These are phyloP conservation scores for Brachycybe producta DNA, from an alignment of 2,888 invertebrate species.

Conservation along the genomic window DNA sequence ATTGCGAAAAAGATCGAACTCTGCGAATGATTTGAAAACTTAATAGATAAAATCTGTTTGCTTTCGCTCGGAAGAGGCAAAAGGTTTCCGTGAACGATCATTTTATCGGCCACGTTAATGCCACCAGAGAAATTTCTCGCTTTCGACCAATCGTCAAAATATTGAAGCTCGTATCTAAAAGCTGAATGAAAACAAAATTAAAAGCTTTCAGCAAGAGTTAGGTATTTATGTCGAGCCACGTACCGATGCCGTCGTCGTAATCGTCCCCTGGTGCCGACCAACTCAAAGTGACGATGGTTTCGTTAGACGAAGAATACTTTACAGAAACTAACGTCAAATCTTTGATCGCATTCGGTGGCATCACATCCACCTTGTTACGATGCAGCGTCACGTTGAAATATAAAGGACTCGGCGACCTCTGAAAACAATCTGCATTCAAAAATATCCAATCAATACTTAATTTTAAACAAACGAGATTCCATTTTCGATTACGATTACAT, in stretches of 20 bases:
- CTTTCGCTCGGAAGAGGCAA: neutral
- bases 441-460: neutral
- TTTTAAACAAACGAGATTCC: neutral
- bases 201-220: neutral
- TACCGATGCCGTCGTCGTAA: neutral
- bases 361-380: neutral
- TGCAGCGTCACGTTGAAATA: conserved; percentile 5
- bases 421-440: neutral
- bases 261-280: conserved; percentile 10
- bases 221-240: neutral
- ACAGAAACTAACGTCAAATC: neutral
- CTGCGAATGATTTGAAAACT: too few relatives aligned
- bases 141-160: neutral
- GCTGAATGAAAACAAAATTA: neutral
- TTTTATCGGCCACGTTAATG: neutral
- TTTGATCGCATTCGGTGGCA: neutral
- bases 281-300: neutral
- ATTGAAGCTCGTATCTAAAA: neutral
- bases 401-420: neutral
- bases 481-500: neutral
- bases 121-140: neutral
- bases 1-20: too few relatives aligned
- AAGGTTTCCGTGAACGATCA: neutral
- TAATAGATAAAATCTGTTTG: neutral
- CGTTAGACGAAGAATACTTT: neutral